A percentile compares a stretch with the other conserved stretches of the same genome.
phyloP scores from a whole-genome alignment of 2,888 invertebrate species.

The Orthonevra nobilis region DNA sequence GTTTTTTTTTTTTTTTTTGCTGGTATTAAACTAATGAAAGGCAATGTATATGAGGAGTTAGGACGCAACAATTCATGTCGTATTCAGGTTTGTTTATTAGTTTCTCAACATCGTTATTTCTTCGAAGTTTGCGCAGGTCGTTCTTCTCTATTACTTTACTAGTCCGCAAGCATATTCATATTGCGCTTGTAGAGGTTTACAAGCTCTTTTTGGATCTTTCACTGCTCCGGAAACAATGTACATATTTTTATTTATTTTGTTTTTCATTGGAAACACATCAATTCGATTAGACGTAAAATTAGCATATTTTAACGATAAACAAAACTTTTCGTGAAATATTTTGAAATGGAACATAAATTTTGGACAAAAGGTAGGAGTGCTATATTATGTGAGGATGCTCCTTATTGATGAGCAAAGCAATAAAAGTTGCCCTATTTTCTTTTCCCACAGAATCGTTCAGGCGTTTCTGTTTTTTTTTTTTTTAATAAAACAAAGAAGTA shows the following conservation, averaged over 20 bases:
- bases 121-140: conserved; percentile 27
- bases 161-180: no score
- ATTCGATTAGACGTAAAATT: conserved; percentile 56
- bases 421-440: conserved; percentile 40
- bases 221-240: conserved; percentile 59
- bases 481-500: conserved; percentile 38
- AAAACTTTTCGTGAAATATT: conserved; percentile 46
- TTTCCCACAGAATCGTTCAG: conserved; percentile 58
- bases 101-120: conserved; percentile 30
- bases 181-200: no score
- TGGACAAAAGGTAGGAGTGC: conserved; percentile 51
- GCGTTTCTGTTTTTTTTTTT: conserved; percentile 43
- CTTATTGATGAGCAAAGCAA: conserved; percentile 42
- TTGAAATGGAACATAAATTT: conserved; percentile 53
- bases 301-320: conserved; percentile 42
- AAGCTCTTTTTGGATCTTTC: no score
- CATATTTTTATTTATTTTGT: no score
- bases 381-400: conserved; percentile 27
- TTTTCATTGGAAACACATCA: conserved; percentile 48
- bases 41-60: no score
- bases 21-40: no score
- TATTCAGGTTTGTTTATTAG: conserved; percentile 55
- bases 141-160: no score
- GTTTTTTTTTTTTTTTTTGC: no score
- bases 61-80: conserved; percentile 20